Percentiles rank a stretch among this genome's conserved stretches.
phyloP scores from a whole-genome alignment of 2,888 invertebrate genomes.

The Periphyllus acericola region DNA sequence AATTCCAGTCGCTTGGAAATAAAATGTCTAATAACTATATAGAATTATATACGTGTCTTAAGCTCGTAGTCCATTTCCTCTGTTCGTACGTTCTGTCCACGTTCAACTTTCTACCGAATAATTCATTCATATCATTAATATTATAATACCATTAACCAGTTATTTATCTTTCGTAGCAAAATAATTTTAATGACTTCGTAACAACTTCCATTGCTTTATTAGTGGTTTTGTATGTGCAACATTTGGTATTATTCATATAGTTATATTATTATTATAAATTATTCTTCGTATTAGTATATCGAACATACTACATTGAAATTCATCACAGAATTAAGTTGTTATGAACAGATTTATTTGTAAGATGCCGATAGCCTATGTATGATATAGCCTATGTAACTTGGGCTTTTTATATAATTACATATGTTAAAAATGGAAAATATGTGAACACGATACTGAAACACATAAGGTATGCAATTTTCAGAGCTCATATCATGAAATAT shows the following conservation, averaged over 20 bases:
- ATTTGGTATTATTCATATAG: not conserved
- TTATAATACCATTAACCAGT: not conserved
- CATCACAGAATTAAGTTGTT: not conserved
- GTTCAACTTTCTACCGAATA: not conserved
- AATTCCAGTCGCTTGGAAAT: not conserved
- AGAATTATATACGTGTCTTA: no score
- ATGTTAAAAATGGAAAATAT: no score
- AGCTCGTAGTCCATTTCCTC: not conserved
- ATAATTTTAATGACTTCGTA: not conserved
- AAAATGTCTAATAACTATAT: not conserved
- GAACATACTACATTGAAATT: not conserved
- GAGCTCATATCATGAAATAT: no score
- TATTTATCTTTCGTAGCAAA: not conserved
- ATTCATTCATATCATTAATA: not conserved
- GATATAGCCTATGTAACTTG: no score
- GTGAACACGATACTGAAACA: no score
- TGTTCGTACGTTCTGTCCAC: not conserved
- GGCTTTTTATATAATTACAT: no score
- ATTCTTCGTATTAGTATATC: not conserved
- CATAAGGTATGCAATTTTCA: no score
- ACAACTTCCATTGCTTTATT: not conserved
- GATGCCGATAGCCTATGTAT: no score
- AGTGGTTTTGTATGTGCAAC: no score
- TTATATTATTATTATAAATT: not conserved
- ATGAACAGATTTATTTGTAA: not conserved